Base-by-base conservation (phyloP, 2,888 invertebrate genomes). In the Arenicola marina region DNA sequence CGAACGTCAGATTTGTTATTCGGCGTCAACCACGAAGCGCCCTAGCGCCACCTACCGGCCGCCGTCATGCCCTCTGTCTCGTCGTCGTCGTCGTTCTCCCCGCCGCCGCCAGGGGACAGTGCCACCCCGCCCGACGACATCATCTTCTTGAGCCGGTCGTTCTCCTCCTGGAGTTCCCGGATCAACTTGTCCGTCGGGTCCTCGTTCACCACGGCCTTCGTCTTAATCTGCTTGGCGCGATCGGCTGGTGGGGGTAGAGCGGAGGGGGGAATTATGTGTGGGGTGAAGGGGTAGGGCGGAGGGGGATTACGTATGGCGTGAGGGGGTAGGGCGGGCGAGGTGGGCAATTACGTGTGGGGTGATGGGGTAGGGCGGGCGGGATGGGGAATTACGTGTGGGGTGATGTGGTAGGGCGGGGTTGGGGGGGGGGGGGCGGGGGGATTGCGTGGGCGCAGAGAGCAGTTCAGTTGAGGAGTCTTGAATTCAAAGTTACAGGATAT, bases 221-320 rank as follows among this genome's bases (percentile, higher is more conserved):
- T 87, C 73, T 85, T 86, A 69, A 87, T 87, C 74, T 86, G 85
- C 73, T 87, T 87, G 1, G 87, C 87, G 67, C 87, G 78, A 73
- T 88, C 87, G 58, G 86, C 86, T 86, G 63, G n/a, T 1, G 26
- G 11, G 15, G 48, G 48, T 7, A n/a, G n/a, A n/a, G n/a, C n/a
- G n/a, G n/a, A n/a, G n/a, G n/a, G n/a, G n/a, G 38, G 29, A 1
- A 21, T 7, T 56, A 56, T 33, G 34, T 56, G 21, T 43, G 4
- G 29, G 32, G 24, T 31, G 11, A 29, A 11, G 43, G 11, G 11
- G 43, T 43, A 43, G 18, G 43, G 18, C 43, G 43, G 15, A 43
- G 11, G 11, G 15, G 43, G 18, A n/a, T 11, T 56, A 56, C 38
- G 34, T 56, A 31, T 43, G 4, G 29, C 29, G 26, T 38, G 15